Base-by-base conservation (phyloP, 1,140 invertebrate genomes). In the Bacillus rossius region DNA sequence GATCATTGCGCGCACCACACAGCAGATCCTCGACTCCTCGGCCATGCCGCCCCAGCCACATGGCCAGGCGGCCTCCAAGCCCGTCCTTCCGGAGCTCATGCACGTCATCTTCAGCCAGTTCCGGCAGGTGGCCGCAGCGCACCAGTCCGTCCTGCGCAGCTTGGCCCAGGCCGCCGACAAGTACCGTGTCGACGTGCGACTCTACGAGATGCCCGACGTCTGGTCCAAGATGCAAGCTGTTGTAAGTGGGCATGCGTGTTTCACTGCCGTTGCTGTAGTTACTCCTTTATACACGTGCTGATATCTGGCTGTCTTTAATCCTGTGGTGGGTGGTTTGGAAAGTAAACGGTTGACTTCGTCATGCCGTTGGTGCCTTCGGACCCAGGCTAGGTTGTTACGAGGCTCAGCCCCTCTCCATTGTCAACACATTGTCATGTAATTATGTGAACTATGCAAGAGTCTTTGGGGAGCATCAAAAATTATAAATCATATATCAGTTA, bases 181-280 rank as follows among this genome's bases (percentile, higher is more conserved):
- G 51, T 78, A 84, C 65, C 74, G 79, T 34, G 62, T 77, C 19
- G 76, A 80, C 60, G 69, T 80, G 2, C 76, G 78, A 40, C 69
- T 85, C 3, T 94, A 94, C 73, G 85, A 86, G 63, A 84, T 91
- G 65, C 81, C 84, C 14, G 88, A 94, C 73, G 90, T 94, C 63
- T 96, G 93, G 92, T 85, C 83, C 29, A 88, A 90, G 67, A 86
- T 94, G 20, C 93, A 96, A 73, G 83, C 84, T 67, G 89, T 94
- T 62, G 88, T 94, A 80, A 79, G 43, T 57, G 22, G 7, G 16
- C 22, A 1, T 45, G 22, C 19, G 5, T 34, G 4, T 34, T 4
- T 34, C 29, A 7, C 29, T 34, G n/a, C n/a, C n/a, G n/a, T n/a
- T n/a, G n/a, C n/a, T n/a, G n/a, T n/a, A n/a, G n/a, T n/a, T n/a